Base-by-base conservation (phyloP, 2,113 vertebrate genomes). In the Cyprinodon brontotheroides region DNA sequence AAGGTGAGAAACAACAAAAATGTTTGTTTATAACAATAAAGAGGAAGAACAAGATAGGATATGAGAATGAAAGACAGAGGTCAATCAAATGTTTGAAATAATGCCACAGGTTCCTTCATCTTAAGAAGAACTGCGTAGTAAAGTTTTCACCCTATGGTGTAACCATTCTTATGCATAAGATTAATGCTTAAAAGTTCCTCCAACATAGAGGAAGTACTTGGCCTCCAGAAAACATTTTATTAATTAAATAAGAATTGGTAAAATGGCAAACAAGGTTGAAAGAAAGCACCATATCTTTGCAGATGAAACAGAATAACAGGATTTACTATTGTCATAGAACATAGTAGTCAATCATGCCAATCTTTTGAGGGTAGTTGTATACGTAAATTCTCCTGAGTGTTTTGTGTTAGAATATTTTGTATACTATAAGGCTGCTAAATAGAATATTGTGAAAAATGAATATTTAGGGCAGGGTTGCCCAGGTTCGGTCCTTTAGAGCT, bases 1-100 rank as follows among this genome's bases (percentile, higher is more conserved):
- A 72, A 93, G 95, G 95, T 96, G 65, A 94, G 91, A 83, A 65
- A 3, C 4, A 29, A 41, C 60, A 4, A 45, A 2, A 5, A 59
- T 43, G 61, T 3, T 68, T 1, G 4, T 59, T 47, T 39, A 39
- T 11, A 48, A 7, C 66, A 7, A 69, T 3, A 17, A 5, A 60
- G 43, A 45, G 0, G 0, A 50, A 78, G 0, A 10, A 14, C 29
- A 4, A 62, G 0, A 45, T 10, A 40, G 3, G 40, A 0, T 0
- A 4, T 61, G 1, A 41, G 47, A 64, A 3, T 47, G 22, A 60
- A 63, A 47, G 4, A 57, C 15, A 41, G 1, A 61, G 70, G 37
- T 10, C 4, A 29, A 47, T 22, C 8, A 1, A 43, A 20, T 22
- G n/a, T 48, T 68, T 71, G 11, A 6, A 14, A 17, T 1, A 48